Conservation (phyloP, 2,113 vertebrate species). For the Nothoprocta perdicaria region DNA sequence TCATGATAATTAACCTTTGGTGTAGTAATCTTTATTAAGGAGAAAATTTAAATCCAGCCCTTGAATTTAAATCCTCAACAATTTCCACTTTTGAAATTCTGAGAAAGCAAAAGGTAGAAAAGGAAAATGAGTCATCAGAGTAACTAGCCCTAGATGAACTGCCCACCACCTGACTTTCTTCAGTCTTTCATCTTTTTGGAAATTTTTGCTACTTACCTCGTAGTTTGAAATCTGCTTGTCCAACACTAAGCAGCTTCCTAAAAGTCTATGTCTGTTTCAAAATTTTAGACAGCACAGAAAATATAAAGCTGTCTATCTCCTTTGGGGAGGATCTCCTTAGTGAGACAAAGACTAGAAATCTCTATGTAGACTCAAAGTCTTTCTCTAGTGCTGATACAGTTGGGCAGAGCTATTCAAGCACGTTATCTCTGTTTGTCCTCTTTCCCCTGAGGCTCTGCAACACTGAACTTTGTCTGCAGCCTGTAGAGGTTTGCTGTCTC, state of each 20-base stretch:
- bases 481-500: background rate
- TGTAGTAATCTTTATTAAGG: background rate
- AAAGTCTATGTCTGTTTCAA: background rate
- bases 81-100: background rate
- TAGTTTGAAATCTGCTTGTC: background rate
- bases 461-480: accelerated
- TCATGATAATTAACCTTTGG: background rate
- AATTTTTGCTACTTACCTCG: background rate
- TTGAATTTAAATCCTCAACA: background rate
- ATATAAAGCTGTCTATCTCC: background rate
- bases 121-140: background rate
- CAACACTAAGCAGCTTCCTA: background rate
- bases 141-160: background rate
- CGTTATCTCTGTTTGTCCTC: background rate
- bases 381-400: background rate
- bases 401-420: background rate
- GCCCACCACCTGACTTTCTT: background rate
- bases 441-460: background rate
- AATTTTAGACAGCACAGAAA: background rate
- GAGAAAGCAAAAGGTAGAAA: background rate
- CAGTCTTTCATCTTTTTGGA: background rate
- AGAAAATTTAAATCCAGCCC: background rate
- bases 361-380: background rate
- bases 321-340: background rate
- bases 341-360: background rate